Base-by-base conservation (phyloP, 1,140 invertebrate genomes). In the Drosophila ogumai region DNA sequence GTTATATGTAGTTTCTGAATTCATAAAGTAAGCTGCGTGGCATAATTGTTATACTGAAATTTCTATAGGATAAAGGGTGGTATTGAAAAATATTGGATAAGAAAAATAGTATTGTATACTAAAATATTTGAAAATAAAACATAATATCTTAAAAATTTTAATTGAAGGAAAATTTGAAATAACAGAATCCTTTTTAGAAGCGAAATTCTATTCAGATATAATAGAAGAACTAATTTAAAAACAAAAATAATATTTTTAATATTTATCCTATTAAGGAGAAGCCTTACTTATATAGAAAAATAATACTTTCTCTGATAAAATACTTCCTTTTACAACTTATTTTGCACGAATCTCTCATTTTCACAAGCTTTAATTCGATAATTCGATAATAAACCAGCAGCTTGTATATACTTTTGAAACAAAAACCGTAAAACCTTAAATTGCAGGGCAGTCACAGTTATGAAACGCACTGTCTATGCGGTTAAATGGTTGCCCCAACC, bases 401-500 rank as follows among this genome's bases (percentile, higher is more conserved):
- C 36, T 25, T 31, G 22, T 9, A 38, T 17, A 22, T 46, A 65
- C 36, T 66, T 66, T 22, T 12, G 15, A 17, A 40, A 38, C 4
- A 9, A 55, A 38, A 25, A 55, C 19, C 19, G 13, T n/a, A 6
- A 55, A 47, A 7, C n/a, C 31, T 12, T 19, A 19, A 59, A 59
- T 10, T 19, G 38, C 34, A 60, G 17, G 25, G n/a, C 17, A 17
- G n/a, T 31, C n/a, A 34, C n/a, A 41, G 44, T 68, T 68, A 69
- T 68, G 63, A 69, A 69, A 69, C 66, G 47, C 63, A 69, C 66
- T 68, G 66, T 43, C 36, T 68, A 66, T 68, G 66, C 46, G 44
- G 61, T 66, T 41, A 43, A 43, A 50, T 19, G 44, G 61, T 66
- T 67, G 38, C 60, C 46, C 15, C 46, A 25, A 19, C 60, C 49